These are phyloP conservation scores for Diplogasteroides magnus DNA, from an alignment of 1,140 invertebrate genomes.

Conservation along the genomic window DNA sequence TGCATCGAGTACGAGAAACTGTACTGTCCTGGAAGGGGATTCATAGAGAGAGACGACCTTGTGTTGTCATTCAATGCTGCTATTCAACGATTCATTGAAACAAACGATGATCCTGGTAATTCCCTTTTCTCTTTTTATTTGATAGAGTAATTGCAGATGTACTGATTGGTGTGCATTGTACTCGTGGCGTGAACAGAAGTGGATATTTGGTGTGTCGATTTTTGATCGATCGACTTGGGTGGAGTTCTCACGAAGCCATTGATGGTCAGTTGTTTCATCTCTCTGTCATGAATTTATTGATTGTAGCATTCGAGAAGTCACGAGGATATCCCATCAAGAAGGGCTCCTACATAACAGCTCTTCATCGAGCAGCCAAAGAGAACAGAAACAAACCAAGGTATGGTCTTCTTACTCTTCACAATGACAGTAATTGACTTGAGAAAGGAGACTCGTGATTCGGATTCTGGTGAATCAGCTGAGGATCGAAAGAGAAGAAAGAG, in stretches of 20 bases:
- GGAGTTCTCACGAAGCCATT: constrained; percentile 38
- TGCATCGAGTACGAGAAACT: constrained; percentile 61
- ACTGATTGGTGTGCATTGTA: constrained; percentile 83
- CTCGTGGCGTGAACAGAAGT: constrained; percentile 81
- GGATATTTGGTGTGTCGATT: constrained; percentile 76
- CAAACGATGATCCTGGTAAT: constrained; percentile 15
- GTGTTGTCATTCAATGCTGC: constrained; percentile 60
- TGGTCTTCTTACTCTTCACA: constrained; percentile 15
- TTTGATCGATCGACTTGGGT: constrained; percentile 62
- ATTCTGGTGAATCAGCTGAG: constrained; percentile 30
- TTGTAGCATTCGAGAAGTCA: constrained; percentile 57
- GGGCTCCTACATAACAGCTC: constrained; percentile 56
- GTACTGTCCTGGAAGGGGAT: constrained; percentile 59
- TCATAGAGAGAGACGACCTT: constrained; percentile 55
- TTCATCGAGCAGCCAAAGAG: constrained; percentile 48
- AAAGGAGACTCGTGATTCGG: constrained; percentile 3
- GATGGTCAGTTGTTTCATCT: constrained; percentile 60
- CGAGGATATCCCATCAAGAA: constrained; percentile 60
- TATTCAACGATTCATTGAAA: constrained; percentile 25
- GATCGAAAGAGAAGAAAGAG: constrained; percentile 38
- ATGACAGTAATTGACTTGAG: constrained; percentile 21
- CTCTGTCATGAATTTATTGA: constrained; percentile 63
- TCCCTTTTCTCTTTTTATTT: neutral
- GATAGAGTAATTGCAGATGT: constrained; percentile 64
- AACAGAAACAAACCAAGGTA: constrained; percentile 18